Evolutionary conservation across 2,113 vertebrate species (phyloP).

Genomic region (Donacobius atricapilla): DNA sequence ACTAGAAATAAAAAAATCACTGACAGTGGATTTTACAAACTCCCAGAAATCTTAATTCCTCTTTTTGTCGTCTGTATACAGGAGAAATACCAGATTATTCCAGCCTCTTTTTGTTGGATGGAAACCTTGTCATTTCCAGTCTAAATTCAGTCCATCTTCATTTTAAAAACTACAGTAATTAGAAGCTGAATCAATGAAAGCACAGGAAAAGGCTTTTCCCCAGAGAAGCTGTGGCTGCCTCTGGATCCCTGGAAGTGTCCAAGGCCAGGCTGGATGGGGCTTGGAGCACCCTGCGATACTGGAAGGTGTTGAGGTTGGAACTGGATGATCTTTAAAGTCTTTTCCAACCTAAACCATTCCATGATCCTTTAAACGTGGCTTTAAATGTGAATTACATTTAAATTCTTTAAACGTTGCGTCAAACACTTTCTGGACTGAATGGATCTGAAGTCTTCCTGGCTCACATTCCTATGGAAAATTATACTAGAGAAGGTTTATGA

Average conservation of each 20-base stretch:
- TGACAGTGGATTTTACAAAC: rapidly evolving
- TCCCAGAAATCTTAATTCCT: background rate
- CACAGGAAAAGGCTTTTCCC: background rate
- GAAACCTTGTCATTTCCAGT: background rate
- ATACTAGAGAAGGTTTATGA: background rate
- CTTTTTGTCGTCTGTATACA: background rate
- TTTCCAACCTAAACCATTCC: background rate
- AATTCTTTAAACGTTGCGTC: background rate
- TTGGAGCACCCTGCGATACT: background rate
- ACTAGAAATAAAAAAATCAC: background rate
- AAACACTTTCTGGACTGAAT: rapidly evolving
- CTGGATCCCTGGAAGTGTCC: background rate
- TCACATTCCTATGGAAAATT: background rate
- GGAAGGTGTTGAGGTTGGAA: background rate
- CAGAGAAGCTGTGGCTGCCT: background rate
- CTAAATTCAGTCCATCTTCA: background rate
- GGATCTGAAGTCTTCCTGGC: background rate
- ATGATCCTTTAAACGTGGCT: background rate
- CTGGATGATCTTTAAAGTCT: background rate
- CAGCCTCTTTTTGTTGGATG: background rate
- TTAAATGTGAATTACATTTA: background rate
- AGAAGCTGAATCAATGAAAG: background rate
- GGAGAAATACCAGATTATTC: background rate
- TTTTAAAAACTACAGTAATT: background rate
- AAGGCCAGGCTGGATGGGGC: background rate